Evolutionary conservation across 2,888 invertebrate species (phyloP), one percentile per base, ranked within the genome.

Genomic region (Alsophila aescularia): DNA sequence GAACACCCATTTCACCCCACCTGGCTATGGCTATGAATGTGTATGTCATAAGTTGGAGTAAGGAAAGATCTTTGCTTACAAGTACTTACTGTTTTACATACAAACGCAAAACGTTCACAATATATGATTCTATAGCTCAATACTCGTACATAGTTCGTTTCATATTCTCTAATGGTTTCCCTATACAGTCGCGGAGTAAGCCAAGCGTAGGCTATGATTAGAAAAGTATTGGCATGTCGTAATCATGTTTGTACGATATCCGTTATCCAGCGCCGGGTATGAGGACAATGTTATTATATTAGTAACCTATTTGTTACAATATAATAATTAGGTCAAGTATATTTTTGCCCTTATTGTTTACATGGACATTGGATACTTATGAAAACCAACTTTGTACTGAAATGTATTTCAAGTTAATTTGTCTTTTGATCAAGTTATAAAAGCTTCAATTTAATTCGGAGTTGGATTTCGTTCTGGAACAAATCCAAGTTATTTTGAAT

Each of bases 401-500:
- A 29, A 4, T 13, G 13, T 31, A 31, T 39, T n/a, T 21, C 3
- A 13, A 18, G 15, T 31, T 32, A n/a, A 12, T 31, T 44, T 37
- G 53, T 13, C 34, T 48, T 54, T 48, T 32, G 40, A 48, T 31
- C 13, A 51, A 47, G 12, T 40, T 54, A 52, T 55, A 52, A 49
- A 57, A 42, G 51, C 37, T 60, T 52, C 27, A 41, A 61, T 58
- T 51, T 45, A 16, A 9, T 35, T 43, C 31, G 49, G 59, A 56
- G 51, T 62, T 54, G 54, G 53, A 27, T 62, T 61, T 56, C 47
- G 6, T 14, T 21, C 7, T 21, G 32, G 41, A 57, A 39, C 37
- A 37, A 36, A 52, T 52, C 50, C 45, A 9, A 36, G 35, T 60
- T 60, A 45, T n/a, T 64, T 62, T 36, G 50, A 51, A 66, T 67